Base-by-base conservation (phyloP, 1,140 invertebrate genomes). In the Camponotus floridanus region DNA sequence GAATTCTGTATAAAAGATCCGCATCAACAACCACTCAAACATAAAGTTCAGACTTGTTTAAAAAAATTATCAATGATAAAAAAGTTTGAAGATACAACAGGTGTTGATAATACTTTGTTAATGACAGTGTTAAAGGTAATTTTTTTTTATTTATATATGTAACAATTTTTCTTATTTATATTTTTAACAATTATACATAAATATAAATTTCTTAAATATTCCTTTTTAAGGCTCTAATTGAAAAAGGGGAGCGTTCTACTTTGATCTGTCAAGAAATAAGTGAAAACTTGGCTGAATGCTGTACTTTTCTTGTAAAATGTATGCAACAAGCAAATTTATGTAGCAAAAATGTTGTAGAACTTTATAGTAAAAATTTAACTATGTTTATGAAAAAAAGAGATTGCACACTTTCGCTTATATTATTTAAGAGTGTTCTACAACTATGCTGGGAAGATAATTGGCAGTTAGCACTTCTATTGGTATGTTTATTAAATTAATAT, bases 1-100 rank as follows among this genome's bases (percentile, higher is more conserved):
- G 97, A 97, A 92, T 96, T 96, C 91, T 96, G 96, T 84, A 96
- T 97, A 68, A 96, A 96, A 89, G 96, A 97, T 88, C 95, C 94
- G 57, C 96, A 97, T 92, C 96, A 97, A 83, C 96, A 96, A 91
- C 97, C 97, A 42, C 89, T 97, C n/a, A 95, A 96, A 91, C 95
- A 95, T 79, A 95, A 96, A 91, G 92, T 97, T 6, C 95, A 96
- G 86, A 94, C 95, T 80, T 96, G 96, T 81, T 94, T 97, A 21
- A 96, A 96, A 87, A 96, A 95, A 88, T 91, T 97, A 9, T 94
- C 96, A 18, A 93, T 93, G 68, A 91, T 97, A 3, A 97, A 96
- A 87, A 96, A 96, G 88, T 97, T 97, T 90, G 94, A 94, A 1
- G 95, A 96, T 55, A 95, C 93, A 7, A 95, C 96, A 1, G 96